Base-by-base conservation (phyloP, 2,113 vertebrate genomes). In the Trematocara variabile region DNA sequence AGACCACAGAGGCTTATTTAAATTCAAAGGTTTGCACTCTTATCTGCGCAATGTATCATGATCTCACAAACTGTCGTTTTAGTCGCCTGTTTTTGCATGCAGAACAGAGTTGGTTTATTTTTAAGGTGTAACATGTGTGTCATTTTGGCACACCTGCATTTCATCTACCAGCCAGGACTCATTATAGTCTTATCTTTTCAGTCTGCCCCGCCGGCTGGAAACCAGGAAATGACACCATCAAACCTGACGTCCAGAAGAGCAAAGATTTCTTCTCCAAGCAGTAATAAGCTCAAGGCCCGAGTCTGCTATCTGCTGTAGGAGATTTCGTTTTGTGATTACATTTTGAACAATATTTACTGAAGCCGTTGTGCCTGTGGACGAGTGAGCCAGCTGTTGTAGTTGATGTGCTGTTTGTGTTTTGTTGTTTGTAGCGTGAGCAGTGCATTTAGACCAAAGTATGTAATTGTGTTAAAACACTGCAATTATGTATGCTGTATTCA, bases 131-230 rank as follows among this genome's bases (percentile, higher is more conserved):
- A 48, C 25, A 39, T 79, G 20, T 56, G 28, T 3, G 6, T 83
- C 13, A 63, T 34, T 39, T 14, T 84, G 30, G 48, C n/a, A 80
- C 20, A 25, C 52, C 46, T 80, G 70, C 7, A 75, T 88, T 77
- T 83, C 4, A 79, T 84, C 53, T 63, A 28, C 46, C 2, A 12
- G 28, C 60, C 53, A 77, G 80, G 48, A 93, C 79, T 95, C 84
- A 93, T 82, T 79, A 46, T 79, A 12, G 82, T 93, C 37, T 95
- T 82, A 82, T 94, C 33, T 96, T 97, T 91, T 87, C 96, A 99
- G 99, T 99, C 94, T 99, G 98, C 95, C 99, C 99, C 46, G 99
- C 98, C 20, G 98, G 98, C 87, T 99, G 99, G 99, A 98, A 99
- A 95, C 98, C 99, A 91, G 99, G 99, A 93, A 98, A 96, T 91